A percentile compares a stretch with the other conserved stretches of the same genome.
Evolutionary conservation across 2,797 vertebrate species (phyloP).

Genomic region (Amphiprion clarkii): DNA sequence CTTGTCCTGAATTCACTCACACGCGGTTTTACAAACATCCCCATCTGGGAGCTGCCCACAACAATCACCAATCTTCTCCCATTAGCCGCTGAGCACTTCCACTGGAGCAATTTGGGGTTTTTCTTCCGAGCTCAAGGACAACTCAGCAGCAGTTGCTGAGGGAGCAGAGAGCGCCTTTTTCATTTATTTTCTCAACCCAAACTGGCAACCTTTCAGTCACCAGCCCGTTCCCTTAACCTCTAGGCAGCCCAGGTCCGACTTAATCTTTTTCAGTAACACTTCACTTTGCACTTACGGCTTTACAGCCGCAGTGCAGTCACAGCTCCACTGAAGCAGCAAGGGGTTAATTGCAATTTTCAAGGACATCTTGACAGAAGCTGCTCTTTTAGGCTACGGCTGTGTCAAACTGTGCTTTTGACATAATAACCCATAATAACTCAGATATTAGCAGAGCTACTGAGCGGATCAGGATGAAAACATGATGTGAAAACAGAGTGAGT

Average conservation of each 20-base stretch:
- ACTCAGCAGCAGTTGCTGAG: constrained; percentile 36
- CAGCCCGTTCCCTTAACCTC: constrained; percentile 40
- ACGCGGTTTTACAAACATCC: constrained; percentile 4
- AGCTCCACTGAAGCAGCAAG: constrained; percentile 37
- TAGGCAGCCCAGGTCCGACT: constrained; percentile 23
- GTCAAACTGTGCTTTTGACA: constrained; percentile 27
- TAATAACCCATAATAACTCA: constrained; percentile 32
- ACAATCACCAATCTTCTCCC: constrained; percentile 37
- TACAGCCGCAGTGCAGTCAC: constrained; percentile 13
- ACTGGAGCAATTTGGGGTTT: constrained; percentile 43
- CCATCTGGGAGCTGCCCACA: constrained; percentile 39
- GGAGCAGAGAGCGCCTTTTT: constrained; percentile 36
- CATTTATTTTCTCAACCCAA: constrained; percentile 55
- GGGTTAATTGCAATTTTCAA: constrained; percentile 62
- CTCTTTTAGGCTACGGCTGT: constrained; percentile 23
- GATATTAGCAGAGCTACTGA: background rate
- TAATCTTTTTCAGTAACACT: constrained; percentile 41
- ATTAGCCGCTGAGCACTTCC: constrained; percentile 45
- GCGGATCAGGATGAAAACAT: constrained; percentile 2
- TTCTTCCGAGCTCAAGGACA: constrained; percentile 44
- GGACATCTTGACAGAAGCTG: constrained; percentile 42
- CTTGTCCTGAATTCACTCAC: background rate
- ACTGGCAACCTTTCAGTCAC: constrained; percentile 51
- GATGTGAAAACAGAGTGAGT: background rate
- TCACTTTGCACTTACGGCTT: constrained; percentile 21